Evolutionary conservation across 2,888 invertebrate species (phyloP).

Genomic region (Crematogaster levior): DNA sequence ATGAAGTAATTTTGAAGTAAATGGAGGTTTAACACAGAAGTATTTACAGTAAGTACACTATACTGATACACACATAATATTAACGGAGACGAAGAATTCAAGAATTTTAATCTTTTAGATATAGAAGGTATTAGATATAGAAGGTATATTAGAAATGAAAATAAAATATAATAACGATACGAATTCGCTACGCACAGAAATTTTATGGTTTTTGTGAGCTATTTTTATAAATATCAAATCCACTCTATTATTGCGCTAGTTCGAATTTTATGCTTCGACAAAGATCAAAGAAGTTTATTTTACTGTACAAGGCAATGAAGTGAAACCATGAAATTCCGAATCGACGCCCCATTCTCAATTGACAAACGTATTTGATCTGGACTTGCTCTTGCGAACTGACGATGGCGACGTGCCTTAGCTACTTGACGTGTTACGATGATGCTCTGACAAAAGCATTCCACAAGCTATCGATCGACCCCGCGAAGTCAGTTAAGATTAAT

Average conservation of each 20-base stretch:
- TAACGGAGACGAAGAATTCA: not conserved
- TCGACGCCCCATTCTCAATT: conserved; percentile 18
- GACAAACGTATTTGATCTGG: conserved; percentile 26
- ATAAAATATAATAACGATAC: not conserved
- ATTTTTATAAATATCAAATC: not conserved
- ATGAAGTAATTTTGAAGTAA: not conserved
- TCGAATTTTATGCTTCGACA: conserved; percentile 1
- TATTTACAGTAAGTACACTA: too few relatives aligned
- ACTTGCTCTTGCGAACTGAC: conserved; percentile 3
- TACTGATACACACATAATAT: not conserved
- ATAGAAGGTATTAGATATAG: not conserved
- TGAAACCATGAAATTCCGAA: conserved; percentile 25
- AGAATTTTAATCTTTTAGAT: not conserved
- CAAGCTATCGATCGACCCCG: conserved; percentile 57
- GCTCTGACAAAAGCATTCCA: conserved; percentile 50
- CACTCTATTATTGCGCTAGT: not conserved
- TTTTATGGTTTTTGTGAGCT: not conserved
- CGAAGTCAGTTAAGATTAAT: conserved; percentile 59
- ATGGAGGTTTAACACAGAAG: not conserved
- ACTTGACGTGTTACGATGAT: conserved; percentile 46
- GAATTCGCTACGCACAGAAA: not conserved
- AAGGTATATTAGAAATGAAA: too few relatives aligned
- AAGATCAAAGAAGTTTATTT: conserved; percentile 45
- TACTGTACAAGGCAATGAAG: not conserved
- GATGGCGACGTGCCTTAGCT: not conserved